Base-by-base conservation (phyloP, 1,140 invertebrate genomes). In the Bacillus rossius region DNA sequence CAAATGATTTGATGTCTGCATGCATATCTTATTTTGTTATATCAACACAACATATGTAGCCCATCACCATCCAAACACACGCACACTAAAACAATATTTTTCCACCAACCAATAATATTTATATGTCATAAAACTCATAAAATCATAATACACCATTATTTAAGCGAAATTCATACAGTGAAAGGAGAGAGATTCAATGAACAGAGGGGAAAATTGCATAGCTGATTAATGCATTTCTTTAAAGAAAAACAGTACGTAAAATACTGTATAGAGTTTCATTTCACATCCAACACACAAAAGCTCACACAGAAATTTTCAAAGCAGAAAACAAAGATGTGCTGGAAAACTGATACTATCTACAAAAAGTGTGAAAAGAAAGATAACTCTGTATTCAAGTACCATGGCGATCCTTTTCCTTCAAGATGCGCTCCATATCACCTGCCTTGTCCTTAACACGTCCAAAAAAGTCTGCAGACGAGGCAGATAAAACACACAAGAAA, bases 331-430 rank as follows among this genome's bases (percentile, higher is more conserved):
- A 10, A 7, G 10, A 34, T 7, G 29, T 34, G 29, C 29, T 34
- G 10, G 29, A 17, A 56, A 5, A n/a, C 48, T 49, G n/a, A 61
- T 41, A 38, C n/a, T 51, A 50, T 13, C 16, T 14, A 47, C 17
- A 19, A 51, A 25, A 26, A 60, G 48, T 7, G 50, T 57, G 66
- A 62, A 59, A 26, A 61, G 55, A 38, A 60, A 47, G 54, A 58
- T 49, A 57, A 51, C 10, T 7, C 29, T 7, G 5, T 7, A 10
- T 34, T 34, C 10, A 34, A 40, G 74, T 82, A 86, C 91, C 91
- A 74, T 94, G 91, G 73, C 91, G 91, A 73, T 94, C 91, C 79
- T 93, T 93, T 68, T 94, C 91, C 77, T 94, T 94, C 47, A 94
- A 81, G 59, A 89, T 88, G 66, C 88, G 79, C 75, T 94, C 91